Conservation (phyloP, 2,888 invertebrate species). For the Tholera decimalis region DNA sequence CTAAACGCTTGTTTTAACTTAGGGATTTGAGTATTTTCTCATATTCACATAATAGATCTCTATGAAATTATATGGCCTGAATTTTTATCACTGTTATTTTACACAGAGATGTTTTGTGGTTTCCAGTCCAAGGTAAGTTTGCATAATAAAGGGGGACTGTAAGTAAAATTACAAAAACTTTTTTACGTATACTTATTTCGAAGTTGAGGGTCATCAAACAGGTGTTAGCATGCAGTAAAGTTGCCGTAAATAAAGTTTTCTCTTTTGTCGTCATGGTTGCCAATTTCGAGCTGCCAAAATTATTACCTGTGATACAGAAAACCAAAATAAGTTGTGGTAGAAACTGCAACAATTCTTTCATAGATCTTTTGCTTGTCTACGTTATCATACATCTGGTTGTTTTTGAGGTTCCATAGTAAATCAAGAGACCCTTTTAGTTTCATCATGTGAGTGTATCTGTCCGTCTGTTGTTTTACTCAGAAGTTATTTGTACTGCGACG, state of each 20-base stretch:
- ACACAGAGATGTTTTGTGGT: constrained; percentile 27
- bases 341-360: too few relatives aligned
- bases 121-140: constrained; percentile 39
- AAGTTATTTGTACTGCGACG: too few relatives aligned
- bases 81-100: background rate
- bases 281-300: constrained; percentile 14
- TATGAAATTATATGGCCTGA: constrained; percentile 9
- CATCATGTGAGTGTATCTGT: too few relatives aligned
- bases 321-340: background rate
- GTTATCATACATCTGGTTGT: too few relatives aligned
- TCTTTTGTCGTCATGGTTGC: constrained; percentile 30
- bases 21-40: background rate
- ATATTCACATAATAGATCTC: background rate
- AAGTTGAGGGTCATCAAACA: constrained; percentile 47
- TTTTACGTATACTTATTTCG: constrained; percentile 52
- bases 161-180: constrained; percentile 54
- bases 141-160: constrained; percentile 24
- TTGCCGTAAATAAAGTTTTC: constrained; percentile 49
- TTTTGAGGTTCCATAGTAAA: too few relatives aligned
- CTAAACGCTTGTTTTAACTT: background rate
- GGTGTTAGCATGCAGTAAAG: constrained; percentile 52
- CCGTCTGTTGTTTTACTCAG: too few relatives aligned
- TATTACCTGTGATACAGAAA: background rate
- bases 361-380: too few relatives aligned
- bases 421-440: too few relatives aligned